A percentile compares a stretch with the other conserved stretches of the same genome.
These are phyloP conservation scores for Propithecus coquereli DNA, from an alignment of 2,113 vertebrate genomes.

Conservation along the genomic window DNA sequence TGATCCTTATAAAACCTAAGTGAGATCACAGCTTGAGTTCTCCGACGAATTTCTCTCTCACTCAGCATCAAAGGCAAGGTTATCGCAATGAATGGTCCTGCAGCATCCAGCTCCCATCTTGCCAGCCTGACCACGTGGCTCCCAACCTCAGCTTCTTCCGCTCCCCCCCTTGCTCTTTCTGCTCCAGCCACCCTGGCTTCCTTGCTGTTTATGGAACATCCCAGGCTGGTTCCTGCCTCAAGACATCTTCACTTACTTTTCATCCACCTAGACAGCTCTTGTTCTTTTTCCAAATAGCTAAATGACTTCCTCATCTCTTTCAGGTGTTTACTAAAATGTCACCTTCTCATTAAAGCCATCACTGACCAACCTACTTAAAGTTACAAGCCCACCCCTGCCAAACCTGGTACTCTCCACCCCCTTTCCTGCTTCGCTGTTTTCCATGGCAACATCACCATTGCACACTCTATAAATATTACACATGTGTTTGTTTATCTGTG, in stretches of 20 bases:
- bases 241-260: neutral
- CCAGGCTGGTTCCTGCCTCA: neutral
- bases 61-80: neutral
- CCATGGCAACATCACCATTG: neutral
- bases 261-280: neutral
- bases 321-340: neutral
- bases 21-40: neutral
- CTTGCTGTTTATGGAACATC: neutral
- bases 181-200: neutral
- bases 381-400: neutral
- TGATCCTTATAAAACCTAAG: neutral
- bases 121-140: neutral
- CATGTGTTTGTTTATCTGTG: neutral
- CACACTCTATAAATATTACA: neutral
- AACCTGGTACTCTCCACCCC: rapidly evolving
- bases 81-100: rapidly evolving
- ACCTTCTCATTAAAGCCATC: neutral
- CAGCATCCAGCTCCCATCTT: neutral
- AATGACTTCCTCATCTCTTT: neutral
- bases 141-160: neutral
- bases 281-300: neutral
- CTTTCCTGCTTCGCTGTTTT: neutral
- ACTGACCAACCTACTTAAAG: neutral
- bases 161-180: neutral
- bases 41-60: neutral